phyloP scores from a whole-genome alignment of 2,888 invertebrate genomes.

The Anthophora plumipes region DNA sequence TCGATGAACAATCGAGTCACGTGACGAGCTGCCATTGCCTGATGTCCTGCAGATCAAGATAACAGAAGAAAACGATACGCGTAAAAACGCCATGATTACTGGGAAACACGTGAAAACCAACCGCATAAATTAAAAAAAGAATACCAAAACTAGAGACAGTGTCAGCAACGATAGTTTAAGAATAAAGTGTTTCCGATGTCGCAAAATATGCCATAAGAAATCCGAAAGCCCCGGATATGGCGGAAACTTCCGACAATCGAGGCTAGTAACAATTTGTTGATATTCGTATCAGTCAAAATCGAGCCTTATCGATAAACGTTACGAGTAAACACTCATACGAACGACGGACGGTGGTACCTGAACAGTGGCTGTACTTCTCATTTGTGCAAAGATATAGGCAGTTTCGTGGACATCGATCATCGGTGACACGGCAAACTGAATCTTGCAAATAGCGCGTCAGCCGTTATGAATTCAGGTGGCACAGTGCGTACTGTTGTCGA shows the following conservation, averaged over 20 bases:
- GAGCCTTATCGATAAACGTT: not conserved
- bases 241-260: not conserved
- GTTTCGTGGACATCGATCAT: not conserved
- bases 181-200: not conserved
- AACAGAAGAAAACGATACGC: not conserved
- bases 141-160: not conserved
- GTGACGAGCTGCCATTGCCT: not conserved
- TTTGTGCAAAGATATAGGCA: not conserved
- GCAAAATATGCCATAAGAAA: not conserved
- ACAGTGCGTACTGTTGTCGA: not conserved
- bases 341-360: not conserved
- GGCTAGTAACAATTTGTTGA: not conserved
- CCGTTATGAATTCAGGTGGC: not conserved
- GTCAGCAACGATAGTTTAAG: not conserved
- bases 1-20: not conserved
- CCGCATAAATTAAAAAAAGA: not conserved
- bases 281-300: not conserved
- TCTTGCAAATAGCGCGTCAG: not conserved
- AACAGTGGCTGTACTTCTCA: not conserved
- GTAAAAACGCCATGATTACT: not conserved
- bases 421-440: not conserved
- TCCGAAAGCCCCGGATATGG: not conserved
- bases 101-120: not conserved
- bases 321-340: not conserved
- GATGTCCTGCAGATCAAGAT: not conserved